A percentile compares a stretch with the other conserved stretches of the same genome.
phyloP scores from a whole-genome alignment of 1,140 invertebrate genomes.

The Lepidurus arcticus region DNA sequence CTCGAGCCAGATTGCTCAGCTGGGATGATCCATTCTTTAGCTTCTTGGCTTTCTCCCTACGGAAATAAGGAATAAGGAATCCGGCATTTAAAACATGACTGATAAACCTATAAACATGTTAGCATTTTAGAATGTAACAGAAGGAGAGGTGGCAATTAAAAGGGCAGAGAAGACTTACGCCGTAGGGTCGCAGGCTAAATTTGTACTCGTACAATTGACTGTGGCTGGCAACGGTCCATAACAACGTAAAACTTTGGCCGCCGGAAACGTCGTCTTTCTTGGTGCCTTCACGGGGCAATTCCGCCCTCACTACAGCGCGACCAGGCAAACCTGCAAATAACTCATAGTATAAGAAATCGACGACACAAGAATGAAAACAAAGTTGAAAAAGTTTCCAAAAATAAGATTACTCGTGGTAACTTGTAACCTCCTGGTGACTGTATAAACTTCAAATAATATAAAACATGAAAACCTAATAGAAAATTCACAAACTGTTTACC shows the following conservation, averaged over 20 bases:
- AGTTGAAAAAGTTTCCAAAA: neutral
- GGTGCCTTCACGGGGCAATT: conserved; percentile 22
- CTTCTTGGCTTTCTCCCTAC: neutral
- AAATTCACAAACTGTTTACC: too few relatives aligned
- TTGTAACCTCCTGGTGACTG: too few relatives aligned
- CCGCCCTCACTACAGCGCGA: neutral
- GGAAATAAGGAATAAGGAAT: neutral
- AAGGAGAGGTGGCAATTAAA: neutral
- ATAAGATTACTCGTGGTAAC: too few relatives aligned
- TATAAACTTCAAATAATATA: too few relatives aligned
- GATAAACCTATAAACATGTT: too few relatives aligned
- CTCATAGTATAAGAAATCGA: conserved; percentile 23
- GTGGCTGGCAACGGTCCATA: conserved; percentile 28
- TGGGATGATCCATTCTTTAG: neutral
- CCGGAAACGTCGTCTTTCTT: neutral
- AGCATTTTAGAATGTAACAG: too few relatives aligned
- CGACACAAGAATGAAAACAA: neutral
- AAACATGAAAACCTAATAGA: too few relatives aligned
- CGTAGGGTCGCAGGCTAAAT: conserved; percentile 26
- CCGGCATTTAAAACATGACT: too few relatives aligned
- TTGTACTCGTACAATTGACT: conserved; percentile 32
- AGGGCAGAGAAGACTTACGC: neutral
- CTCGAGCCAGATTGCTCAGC: neutral
- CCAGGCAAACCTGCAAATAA: conserved; percentile 9
- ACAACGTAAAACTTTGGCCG: conserved; percentile 23